A percentile compares a stretch with the other conserved stretches of the same genome.
phyloP scores from a whole-genome alignment of 2,797 vertebrate species.

The Echiichthys vipera region DNA sequence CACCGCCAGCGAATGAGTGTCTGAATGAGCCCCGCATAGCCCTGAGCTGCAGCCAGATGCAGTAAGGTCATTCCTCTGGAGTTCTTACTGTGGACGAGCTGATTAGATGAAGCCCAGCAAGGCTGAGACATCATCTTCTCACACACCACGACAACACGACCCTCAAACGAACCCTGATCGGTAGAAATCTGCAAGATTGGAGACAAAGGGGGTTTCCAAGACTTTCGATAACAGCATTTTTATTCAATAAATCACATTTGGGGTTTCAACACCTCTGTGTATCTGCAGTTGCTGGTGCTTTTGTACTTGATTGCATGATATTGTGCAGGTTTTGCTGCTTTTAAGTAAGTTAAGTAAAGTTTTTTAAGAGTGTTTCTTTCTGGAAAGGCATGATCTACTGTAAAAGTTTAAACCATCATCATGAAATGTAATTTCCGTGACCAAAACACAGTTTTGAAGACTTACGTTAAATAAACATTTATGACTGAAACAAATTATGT shows the following conservation, averaged over 20 bases:
- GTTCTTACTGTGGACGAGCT: slow-evolving; percentile 96
- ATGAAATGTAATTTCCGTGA: not conserved
- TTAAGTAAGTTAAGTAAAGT: not conserved
- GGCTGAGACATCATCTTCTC: slow-evolving; percentile 99
- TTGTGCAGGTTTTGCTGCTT: not conserved
- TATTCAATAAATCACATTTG: too few relatives aligned
- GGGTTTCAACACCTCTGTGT: not conserved
- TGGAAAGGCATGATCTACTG: not conserved
- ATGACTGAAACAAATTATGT: not conserved
- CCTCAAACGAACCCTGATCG: slow-evolving; percentile 94
- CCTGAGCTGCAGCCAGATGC: slow-evolving; percentile 94
- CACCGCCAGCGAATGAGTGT: slow-evolving; percentile 99
- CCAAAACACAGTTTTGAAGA: not conserved
- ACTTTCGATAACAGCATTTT: not conserved
- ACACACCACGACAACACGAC: slow-evolving; percentile 96
- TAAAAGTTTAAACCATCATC: not conserved
- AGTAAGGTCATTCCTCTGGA: slow-evolving; percentile 97
- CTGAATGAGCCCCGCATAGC: slow-evolving; percentile 97
- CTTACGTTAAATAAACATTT: not conserved
- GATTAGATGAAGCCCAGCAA: slow-evolving; percentile 97
- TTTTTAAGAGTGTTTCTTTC: not conserved
- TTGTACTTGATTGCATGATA: not conserved
- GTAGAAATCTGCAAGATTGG: slow-evolving; percentile 67
- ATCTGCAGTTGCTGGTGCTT: not conserved
- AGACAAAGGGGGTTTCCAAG: slow-evolving; percentile 2